These are phyloP conservation scores for Cheirogaleus medius DNA, from an alignment of 2,113 vertebrate genomes.

Conservation along the genomic window DNA sequence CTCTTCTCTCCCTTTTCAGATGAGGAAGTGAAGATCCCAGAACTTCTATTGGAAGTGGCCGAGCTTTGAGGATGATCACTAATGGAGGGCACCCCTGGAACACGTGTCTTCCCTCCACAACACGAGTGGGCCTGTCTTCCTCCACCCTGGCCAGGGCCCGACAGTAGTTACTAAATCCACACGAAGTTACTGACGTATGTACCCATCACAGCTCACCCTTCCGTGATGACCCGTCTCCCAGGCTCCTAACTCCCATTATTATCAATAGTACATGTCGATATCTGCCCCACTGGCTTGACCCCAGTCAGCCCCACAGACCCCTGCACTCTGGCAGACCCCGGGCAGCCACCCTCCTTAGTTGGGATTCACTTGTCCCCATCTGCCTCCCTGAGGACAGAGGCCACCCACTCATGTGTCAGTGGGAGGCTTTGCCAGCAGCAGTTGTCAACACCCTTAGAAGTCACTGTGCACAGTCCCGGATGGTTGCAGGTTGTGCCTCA, in stretches of 20 bases:
- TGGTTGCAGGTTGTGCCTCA: background rate
- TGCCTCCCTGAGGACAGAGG: background rate
- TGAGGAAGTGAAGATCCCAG: background rate
- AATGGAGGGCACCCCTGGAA: background rate
- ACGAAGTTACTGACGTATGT: rapidly evolving
- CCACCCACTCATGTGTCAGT: rapidly evolving
- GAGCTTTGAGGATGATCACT: background rate
- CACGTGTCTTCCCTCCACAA: rapidly evolving
- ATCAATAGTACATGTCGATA: too few species aligned
- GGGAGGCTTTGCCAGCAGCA: background rate
- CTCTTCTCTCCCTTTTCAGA: background rate
- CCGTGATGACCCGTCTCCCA: background rate
- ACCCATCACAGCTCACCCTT: background rate
- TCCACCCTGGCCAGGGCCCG: background rate
- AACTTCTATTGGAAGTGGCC: background rate
- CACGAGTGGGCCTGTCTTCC: background rate
- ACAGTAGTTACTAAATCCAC: background rate
- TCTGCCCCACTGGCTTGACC: background rate
- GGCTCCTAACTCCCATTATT: background rate
- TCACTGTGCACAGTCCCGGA: background rate
- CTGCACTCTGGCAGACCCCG: background rate
- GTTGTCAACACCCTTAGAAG: background rate
- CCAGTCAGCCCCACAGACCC: background rate
- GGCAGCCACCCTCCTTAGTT: background rate
- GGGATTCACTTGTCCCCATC: background rate